Base-by-base conservation (phyloP, 2,888 invertebrate genomes). In the Drosophila recens region DNA sequence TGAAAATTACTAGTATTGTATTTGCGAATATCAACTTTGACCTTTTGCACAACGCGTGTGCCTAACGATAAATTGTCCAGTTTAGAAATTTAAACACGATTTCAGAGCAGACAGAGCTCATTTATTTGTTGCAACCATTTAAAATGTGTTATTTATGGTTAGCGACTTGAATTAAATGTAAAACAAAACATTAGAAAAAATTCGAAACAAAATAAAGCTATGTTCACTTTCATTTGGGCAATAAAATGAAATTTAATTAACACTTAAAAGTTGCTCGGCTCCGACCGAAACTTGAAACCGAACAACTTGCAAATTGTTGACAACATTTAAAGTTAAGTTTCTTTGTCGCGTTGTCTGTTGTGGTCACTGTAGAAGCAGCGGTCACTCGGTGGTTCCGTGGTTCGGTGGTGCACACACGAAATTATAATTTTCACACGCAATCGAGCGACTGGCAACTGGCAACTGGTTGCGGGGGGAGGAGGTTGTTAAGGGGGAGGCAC, bases 371-470 rank as follows among this genome's bases (percentile, higher is more conserved):
- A 58, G 43, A 68, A 27, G 23, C 54, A 36, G 57, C 53, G 54
- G 53, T 42, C 76, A 67, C 23, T 30, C 49, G 79, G 65, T 64
- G 65, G 57, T 3, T 53, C 42, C 43, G 62, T 68, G 73, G 49
- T 20, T 38, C 34, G 23, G 54, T 61, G 76, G 77, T 80, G 56
- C 56, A 43, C 85, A 80, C 85, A 89, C 77, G 79, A 85, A 87
- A 89, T 87, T 87, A 85, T 87, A 85, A 90, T 90, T 90, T 90
- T 90, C 90, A 90, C 90, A 90, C 90, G 90, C 90, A 90, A 90
- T 75, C 81, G 76, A 45, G 58, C 58, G 38, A 23, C 38, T 65
- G 48, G 52, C 58, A 48, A 23, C 38, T 61, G 48, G 52, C 52
- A 62, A 36, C 27, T 27, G 54, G 27, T 52, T 49, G 43, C 17